Evolutionary conservation across 2,797 vertebrate genomes (phyloP).

Genomic region (Anabas testudineus): DNA sequence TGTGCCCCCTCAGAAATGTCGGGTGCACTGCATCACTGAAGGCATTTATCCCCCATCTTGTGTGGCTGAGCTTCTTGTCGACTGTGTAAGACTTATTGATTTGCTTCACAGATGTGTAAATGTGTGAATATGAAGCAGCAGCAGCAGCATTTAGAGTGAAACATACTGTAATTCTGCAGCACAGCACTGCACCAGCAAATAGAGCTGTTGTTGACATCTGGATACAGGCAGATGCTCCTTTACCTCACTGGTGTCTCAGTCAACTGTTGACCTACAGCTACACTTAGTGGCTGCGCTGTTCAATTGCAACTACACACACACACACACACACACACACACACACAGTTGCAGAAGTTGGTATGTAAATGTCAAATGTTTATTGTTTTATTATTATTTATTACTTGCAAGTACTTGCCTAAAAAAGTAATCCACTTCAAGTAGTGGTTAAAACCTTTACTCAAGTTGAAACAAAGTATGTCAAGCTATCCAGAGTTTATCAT

Average conservation of each 20-base stretch:
- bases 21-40: slow-evolving; percentile 18
- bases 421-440: too few species aligned
- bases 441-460: too few species aligned
- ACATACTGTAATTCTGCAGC: neutral
- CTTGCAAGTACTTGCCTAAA: too few species aligned
- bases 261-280: slow-evolving; percentile 58
- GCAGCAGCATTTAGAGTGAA: slow-evolving; percentile 2
- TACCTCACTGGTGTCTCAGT: neutral
- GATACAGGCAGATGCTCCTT: neutral
- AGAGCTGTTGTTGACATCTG: neutral
- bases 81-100: slow-evolving; percentile 5
- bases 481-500: too few species aligned
- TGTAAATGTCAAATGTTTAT: too few species aligned
- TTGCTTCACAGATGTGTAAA: slow-evolving; percentile 29
- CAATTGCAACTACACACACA: slow-evolving; percentile 28
- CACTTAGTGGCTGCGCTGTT: slow-evolving; percentile 56
- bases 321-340: neutral
- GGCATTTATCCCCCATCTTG: neutral
- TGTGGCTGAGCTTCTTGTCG: neutral
- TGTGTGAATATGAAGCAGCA: slow-evolving; percentile 32
- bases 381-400: too few species aligned
- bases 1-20: slow-evolving; percentile 29
- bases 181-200: neutral
- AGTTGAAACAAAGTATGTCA: too few species aligned
- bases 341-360: too few species aligned